phyloP scores from a whole-genome alignment of 2,113 vertebrate species.

The Pseudois nayaur region DNA sequence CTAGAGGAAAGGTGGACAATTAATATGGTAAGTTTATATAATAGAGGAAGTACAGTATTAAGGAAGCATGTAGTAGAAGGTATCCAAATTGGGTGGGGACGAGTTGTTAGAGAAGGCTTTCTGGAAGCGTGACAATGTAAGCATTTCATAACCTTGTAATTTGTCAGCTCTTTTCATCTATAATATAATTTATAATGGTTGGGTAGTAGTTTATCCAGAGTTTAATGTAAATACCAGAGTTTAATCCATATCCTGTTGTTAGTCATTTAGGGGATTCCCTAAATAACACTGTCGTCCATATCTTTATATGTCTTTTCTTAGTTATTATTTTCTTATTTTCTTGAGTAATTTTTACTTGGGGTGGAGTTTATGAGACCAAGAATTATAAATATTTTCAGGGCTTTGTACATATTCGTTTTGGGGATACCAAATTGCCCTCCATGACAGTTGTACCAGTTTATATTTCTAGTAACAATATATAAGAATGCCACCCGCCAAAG shows the following conservation, averaged over 20 bases:
- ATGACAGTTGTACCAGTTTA: background rate
- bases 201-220: background rate
- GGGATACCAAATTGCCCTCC: background rate
- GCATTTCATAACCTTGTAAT: background rate
- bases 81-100: background rate
- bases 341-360: slow-evolving; percentile 29
- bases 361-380: background rate
- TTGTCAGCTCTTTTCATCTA: background rate
- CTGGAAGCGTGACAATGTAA: background rate
- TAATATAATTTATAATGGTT: background rate
- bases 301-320: slow-evolving; percentile 7
- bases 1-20: background rate
- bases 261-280: background rate
- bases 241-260: background rate
- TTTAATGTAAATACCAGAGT: background rate
- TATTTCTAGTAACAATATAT: background rate
- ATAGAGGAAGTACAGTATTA: background rate
- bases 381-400: slow-evolving; percentile 31
- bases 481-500: background rate
- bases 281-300: background rate
- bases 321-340: background rate
- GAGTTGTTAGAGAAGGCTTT: background rate
- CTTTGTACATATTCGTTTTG: background rate
- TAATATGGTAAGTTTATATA: background rate
- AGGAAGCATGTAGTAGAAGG: background rate